Evolutionary conservation across 2,888 invertebrate species (phyloP).

Genomic region (Eilema caniola): DNA sequence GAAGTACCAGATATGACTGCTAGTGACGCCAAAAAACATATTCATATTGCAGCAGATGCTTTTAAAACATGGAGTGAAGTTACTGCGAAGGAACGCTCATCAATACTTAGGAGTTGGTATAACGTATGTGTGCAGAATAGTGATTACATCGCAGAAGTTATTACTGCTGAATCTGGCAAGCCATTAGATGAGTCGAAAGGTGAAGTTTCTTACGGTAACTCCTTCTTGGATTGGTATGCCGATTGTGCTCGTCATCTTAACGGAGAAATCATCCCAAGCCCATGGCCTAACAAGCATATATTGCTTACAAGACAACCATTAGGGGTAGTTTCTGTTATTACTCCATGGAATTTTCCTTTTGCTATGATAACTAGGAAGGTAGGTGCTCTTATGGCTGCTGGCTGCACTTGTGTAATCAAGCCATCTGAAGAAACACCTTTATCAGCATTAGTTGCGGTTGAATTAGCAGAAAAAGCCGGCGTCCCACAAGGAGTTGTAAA

Average conservation of each 20-base stretch:
- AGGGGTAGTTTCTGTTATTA: conserved; percentile 97
- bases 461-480: conserved; percentile 95
- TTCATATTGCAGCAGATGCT: conserved; percentile 91
- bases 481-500: conserved; percentile 97
- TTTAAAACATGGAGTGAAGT: conserved; percentile 93
- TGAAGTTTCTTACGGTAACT: conserved; percentile 96
- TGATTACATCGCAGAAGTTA: conserved; percentile 91
- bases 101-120: conserved; percentile 91
- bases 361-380: conserved; percentile 99
- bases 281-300: conserved; percentile 91
- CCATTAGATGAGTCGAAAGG: conserved; percentile 94
- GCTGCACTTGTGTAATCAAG: conserved; percentile 97
- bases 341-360: conserved; percentile 98
- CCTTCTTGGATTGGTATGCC: conserved; percentile 98
- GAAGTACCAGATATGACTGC: conserved; percentile 94
- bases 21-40: conserved; percentile 90
- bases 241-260: conserved; percentile 96
- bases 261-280: conserved; percentile 92
- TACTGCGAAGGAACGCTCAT: conserved; percentile 92
- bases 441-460: conserved; percentile 95
- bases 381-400: conserved; percentile 96
- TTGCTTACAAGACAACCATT: conserved; percentile 94
- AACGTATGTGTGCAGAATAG: conserved; percentile 91
- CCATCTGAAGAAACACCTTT: conserved; percentile 99
- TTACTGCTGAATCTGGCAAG: conserved; percentile 96